Evolutionary conservation across 2,888 invertebrate genomes (phyloP).

Genomic region (Torymus auratus): DNA sequence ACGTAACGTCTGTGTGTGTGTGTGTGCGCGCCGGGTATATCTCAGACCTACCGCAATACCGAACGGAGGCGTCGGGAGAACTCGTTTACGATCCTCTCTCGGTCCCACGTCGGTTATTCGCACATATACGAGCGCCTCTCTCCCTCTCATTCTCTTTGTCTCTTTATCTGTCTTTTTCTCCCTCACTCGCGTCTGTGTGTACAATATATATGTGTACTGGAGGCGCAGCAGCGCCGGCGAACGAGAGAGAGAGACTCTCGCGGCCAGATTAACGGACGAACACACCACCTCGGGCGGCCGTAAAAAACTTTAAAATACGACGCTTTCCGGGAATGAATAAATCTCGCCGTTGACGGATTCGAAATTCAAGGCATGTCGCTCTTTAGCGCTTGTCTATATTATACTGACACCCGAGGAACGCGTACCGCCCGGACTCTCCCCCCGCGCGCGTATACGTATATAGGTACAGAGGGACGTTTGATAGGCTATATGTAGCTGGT

Average conservation of each 20-base stretch:
- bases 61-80: conserved; percentile 38
- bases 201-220: no score
- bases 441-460: no score
- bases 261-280: conserved; percentile 25
- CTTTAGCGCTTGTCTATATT: conserved; percentile 28
- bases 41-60: conserved; percentile 52
- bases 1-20: no score
- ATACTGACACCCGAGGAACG: conserved; percentile 21
- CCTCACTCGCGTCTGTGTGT: no score
- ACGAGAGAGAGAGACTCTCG: no score
- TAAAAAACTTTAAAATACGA: conserved; percentile 28
- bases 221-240: no score
- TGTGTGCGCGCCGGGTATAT: no score
- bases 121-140: conserved; percentile 8
- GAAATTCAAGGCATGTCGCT: conserved; percentile 30
- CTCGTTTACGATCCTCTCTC: conserved; percentile 43
- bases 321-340: conserved; percentile 42
- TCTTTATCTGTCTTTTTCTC: not conserved
- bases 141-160: not conserved
- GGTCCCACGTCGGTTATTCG: conserved; percentile 35
- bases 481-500: no score
- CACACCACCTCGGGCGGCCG: conserved; percentile 8
- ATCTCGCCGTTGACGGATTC: conserved; percentile 21
- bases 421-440: no score
- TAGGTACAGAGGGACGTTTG: no score